These are phyloP conservation scores for Teleopsis dalmanni DNA, from an alignment of 1,140 invertebrate species.

Conservation along the genomic window DNA sequence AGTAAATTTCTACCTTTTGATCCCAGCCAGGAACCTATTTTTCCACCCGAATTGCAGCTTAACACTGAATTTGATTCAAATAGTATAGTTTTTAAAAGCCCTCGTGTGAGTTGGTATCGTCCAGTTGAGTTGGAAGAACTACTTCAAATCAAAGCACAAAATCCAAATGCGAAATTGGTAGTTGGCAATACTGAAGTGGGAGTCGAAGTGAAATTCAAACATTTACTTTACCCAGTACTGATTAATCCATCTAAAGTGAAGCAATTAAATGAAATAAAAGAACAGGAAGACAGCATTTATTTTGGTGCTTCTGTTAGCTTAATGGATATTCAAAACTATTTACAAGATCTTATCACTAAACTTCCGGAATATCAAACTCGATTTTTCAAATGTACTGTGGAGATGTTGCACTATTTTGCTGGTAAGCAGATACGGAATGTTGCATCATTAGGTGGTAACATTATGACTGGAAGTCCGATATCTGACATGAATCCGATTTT, in stretches of 20 bases:
- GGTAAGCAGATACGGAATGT: constrained; percentile 86
- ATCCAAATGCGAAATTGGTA: constrained; percentile 78
- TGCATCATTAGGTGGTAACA: constrained; percentile 80
- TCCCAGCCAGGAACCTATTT: constrained; percentile 84
- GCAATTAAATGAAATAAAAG: constrained; percentile 58
- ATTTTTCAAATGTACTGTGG: constrained; percentile 64
- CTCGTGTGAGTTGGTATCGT: constrained; percentile 70
- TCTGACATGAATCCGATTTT: constrained; percentile 92
- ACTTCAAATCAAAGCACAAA: constrained; percentile 62
- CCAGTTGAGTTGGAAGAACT: constrained; percentile 64
- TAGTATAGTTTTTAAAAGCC: constrained; percentile 60
- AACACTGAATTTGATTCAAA: constrained; percentile 54
- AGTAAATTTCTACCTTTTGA: constrained; percentile 73
- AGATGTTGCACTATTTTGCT: constrained; percentile 91
- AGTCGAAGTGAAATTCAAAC: constrained; percentile 87
- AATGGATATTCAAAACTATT: constrained; percentile 57
- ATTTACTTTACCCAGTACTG: constrained; percentile 70
- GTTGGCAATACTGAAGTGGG: constrained; percentile 93
- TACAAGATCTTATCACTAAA: constrained; percentile 53
- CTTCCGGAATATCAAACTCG: constrained; percentile 57
- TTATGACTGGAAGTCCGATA: constrained; percentile 92
- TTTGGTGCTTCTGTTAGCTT: constrained; percentile 77
- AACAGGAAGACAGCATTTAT: constrained; percentile 52
- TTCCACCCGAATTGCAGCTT: constrained; percentile 82
- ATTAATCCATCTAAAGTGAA: constrained; percentile 66